Conservation (phyloP, 2,113 vertebrate genomes). For the Theristicus caerulescens region DNA sequence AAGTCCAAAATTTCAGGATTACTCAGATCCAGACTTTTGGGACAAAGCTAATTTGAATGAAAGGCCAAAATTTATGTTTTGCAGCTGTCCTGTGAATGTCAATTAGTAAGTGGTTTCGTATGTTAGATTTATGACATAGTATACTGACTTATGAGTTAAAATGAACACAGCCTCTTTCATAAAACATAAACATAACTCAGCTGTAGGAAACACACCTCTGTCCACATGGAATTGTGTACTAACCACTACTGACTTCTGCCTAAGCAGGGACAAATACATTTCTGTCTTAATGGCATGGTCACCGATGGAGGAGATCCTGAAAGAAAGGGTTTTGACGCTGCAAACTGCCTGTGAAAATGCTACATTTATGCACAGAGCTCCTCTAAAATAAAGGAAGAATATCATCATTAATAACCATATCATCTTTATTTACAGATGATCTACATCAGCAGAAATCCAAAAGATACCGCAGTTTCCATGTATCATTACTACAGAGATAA, state of each 20-base stretch:
- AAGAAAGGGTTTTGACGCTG: background rate
- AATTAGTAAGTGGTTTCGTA: background rate
- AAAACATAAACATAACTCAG: background rate
- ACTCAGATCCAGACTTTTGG: background rate
- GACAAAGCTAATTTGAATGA: background rate
- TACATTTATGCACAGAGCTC: background rate
- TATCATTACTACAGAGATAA: conserved; percentile 79
- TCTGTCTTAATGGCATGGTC: background rate
- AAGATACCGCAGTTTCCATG: conserved; percentile 79
- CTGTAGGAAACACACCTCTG: background rate
- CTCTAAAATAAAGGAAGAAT: background rate
- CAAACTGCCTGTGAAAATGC: background rate
- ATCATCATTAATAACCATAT: background rate
- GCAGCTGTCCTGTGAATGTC: background rate
- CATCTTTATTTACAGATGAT: conserved; percentile 65
- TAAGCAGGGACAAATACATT: background rate
- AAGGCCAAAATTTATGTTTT: background rate
- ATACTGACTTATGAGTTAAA: background rate
- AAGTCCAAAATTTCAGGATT: background rate
- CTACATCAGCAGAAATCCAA: conserved; percentile 76
- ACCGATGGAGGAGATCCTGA: rapidly evolving
- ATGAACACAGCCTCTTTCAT: background rate
- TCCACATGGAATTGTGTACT: background rate
- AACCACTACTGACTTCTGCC: background rate
- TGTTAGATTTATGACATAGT: background rate